Evolutionary conservation across 2,113 vertebrate species (phyloP), one percentile per base, ranked within the genome.

Genomic region (Nycticryphes semicollaris): DNA sequence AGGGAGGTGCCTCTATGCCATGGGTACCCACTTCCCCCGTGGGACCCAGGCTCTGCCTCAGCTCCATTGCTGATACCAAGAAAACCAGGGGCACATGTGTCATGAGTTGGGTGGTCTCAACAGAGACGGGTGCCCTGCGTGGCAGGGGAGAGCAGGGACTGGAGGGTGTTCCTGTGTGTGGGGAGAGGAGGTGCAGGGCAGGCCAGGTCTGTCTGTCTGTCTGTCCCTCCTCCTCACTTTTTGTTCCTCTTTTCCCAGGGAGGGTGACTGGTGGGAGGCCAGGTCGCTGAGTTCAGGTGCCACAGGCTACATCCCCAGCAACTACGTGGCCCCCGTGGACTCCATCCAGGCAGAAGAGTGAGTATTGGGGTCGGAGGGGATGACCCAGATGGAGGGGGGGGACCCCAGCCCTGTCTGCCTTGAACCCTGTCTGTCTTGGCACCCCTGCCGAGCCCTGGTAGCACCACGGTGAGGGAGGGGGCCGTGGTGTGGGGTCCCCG

Each of bases 281-380:
- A 98, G 99, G 23, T 99, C 99, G 30, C 95, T 99, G 96, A 98
- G 98, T 97, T 98, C 99, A 0, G 99, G 99, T 57, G 93, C 94
- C 13, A 98, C 98, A 3, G 99, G 99, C 73, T 99, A 98, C 95
- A 98, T 99, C 94, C 99, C 99, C 86, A 99, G 99, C 97, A 99
- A 99, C 97, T 99, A 99, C 6, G 99, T 99, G 80, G 99, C 99
- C 48, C 99, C 99, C 21, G 98, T 98, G 48, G 98, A 99, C 96
- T 99, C 99, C 54, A 99, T 99, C 97, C 99, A 99, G 94, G 99
- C 99, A 11, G 99, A 99, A 95, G 99, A 99, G 99, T 99, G 91
- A 98, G 99, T 98, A 78, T 3, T 3, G 5, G 10, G 28, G 39
- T 27, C 13, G 31, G 35, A 45, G 43, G 43, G 43, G 43, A 45